Evolutionary conservation across 2,888 invertebrate species (phyloP), one percentile per base, ranked within the genome.

Genomic region (Lottia scabra): DNA sequence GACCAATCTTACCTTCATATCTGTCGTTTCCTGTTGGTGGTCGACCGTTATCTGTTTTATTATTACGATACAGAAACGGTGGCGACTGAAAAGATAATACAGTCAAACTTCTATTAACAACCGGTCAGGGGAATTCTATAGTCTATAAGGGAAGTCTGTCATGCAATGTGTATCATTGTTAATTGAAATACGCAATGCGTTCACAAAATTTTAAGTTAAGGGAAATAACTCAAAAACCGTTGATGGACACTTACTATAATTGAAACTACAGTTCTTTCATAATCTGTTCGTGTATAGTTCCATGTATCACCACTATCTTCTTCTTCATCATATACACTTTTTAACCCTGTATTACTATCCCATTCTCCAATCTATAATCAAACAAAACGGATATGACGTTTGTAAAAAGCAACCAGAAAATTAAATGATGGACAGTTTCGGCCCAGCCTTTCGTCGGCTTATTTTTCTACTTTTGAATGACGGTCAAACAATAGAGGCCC

Each of bases 61-160:
- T 43, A n/a, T 45, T 67, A n/a, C 44, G 16, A 44, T 45, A 45
- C 15, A 67, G n/a, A 67, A 67, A 67, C 15, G 67, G 67, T 26
- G 45, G 27, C 5, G 67, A 45, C 67, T 67, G 48, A 26, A 67
- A 67, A 10, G 12, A 48, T 13, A 38, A 8, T 38, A 38, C n/a
- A n/a, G n/a, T n/a, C n/a, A n/a, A n/a, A n/a, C n/a, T n/a, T n/a
- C n/a, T n/a, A n/a, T n/a, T n/a, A n/a, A n/a, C n/a, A n/a, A n/a
- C n/a, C n/a, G n/a, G n/a, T n/a, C n/a, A n/a, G n/a, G n/a, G n/a
- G n/a, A n/a, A n/a, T n/a, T n/a, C n/a, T n/a, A n/a, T n/a, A n/a
- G n/a, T n/a, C n/a, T n/a, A n/a, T n/a, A n/a, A n/a, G n/a, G n/a
- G n/a, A n/a, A n/a, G n/a, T n/a, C n/a, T n/a, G n/a, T n/a, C n/a